Percentiles rank a stretch among this genome's conserved stretches.
Conservation (phyloP, 92 coral and sea anemone genomes). For the Nematostella vectensis region DNA sequence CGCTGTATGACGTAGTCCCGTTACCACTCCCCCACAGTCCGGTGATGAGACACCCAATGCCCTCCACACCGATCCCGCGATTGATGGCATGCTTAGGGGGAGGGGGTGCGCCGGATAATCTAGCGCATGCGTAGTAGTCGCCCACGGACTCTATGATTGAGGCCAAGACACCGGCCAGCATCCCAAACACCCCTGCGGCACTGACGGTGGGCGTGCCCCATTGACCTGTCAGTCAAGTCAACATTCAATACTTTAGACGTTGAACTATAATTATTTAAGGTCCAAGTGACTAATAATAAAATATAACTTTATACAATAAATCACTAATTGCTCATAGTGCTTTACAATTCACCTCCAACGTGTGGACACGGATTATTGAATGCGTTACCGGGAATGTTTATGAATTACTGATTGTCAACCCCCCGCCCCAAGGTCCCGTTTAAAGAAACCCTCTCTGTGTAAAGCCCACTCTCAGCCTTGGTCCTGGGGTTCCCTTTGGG, state of each 20-base stretch:
- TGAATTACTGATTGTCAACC: too few species aligned
- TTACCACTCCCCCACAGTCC: slow-evolving; percentile 71
- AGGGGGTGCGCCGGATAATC: slow-evolving; percentile 85
- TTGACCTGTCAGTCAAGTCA: slow-evolving; percentile 48
- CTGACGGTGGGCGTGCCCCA: slow-evolving; percentile 92
- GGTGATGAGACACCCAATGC: slow-evolving; percentile 66
- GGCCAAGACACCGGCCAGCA: slow-evolving; percentile 80
- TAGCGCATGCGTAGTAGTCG: slow-evolving; percentile 85
- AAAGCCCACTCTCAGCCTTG: too few species aligned
- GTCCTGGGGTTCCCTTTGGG: too few species aligned
- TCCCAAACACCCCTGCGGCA: slow-evolving; percentile 83
- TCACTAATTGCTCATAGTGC: too few species aligned
- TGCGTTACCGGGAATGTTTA: too few species aligned
- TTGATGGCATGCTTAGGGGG: slow-evolving; percentile 84
- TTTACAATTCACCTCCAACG: too few species aligned
- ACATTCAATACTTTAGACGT: not conserved
- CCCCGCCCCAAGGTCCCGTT: too few species aligned
- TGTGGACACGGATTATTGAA: too few species aligned
- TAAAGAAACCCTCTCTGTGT: too few species aligned
- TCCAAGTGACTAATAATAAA: not conserved
- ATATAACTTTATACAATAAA: too few species aligned
- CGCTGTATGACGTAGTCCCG: slow-evolving; percentile 81
- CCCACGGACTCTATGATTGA: slow-evolving; percentile 83
- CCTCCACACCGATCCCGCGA: slow-evolving; percentile 84
- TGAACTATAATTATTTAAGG: not conserved